These are phyloP conservation scores for Rhingia rostrata DNA, from an alignment of 2,888 invertebrate genomes.

Conservation along the genomic window DNA sequence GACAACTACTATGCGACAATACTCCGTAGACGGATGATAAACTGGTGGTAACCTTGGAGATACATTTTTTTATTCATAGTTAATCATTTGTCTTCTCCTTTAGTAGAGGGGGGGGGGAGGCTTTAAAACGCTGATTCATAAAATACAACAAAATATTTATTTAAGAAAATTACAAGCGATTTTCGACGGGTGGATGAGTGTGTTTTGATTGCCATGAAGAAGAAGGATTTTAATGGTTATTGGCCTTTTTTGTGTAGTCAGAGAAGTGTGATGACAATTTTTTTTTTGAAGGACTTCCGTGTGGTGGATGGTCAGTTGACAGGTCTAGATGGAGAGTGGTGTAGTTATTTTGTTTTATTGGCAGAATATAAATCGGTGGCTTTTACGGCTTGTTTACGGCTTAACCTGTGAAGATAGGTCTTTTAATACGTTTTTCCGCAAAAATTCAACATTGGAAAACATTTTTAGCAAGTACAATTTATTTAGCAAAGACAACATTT, in stretches of 20 bases:
- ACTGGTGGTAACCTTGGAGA: conserved; percentile 54
- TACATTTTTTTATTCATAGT: conserved; percentile 10
- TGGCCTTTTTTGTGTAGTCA: conserved; percentile 29
- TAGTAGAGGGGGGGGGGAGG: conserved; percentile 9
- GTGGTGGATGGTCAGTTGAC: not conserved
- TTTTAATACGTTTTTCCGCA: too few species aligned
- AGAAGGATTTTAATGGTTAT: conserved; percentile 57
- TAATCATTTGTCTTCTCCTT: conserved; percentile 51
- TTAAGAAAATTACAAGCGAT: conserved; percentile 38
- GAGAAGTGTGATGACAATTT: conserved; percentile 43
- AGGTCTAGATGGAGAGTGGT: not conserved
- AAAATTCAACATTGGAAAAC: too few species aligned
- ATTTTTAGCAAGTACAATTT: too few species aligned
- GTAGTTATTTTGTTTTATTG: not conserved
- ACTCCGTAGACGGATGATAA: conserved; percentile 28
- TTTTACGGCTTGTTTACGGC: too few species aligned
- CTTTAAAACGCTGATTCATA: conserved; percentile 35
- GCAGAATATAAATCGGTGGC: not conserved
- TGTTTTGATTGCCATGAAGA: conserved; percentile 45
- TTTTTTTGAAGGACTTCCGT: conserved; percentile 65
- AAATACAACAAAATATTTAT: conserved; percentile 30
- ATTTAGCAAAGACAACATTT: too few species aligned
- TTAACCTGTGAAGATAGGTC: too few species aligned
- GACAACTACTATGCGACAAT: conserved; percentile 32
- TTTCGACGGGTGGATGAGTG: conserved; percentile 26